These are phyloP conservation scores for Cerastoderma edule DNA, from an alignment of 2,888 invertebrate genomes.

Conservation along the genomic window DNA sequence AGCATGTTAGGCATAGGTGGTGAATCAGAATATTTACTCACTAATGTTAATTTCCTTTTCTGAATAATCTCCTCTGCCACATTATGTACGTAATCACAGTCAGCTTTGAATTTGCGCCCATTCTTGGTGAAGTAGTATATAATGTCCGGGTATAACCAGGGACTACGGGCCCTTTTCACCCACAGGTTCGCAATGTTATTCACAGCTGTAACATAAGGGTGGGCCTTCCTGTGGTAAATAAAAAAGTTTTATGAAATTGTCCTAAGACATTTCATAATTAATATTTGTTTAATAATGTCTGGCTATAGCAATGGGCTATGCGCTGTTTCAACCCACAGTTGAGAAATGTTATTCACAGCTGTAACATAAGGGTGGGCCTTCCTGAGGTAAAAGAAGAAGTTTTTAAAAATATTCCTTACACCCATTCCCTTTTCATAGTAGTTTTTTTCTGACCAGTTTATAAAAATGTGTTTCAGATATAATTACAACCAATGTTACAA, in stretches of 20 bases:
- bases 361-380: slow-evolving; percentile 50
- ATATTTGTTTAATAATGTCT: too few relatives aligned
- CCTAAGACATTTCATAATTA: too few relatives aligned
- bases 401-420: too few relatives aligned
- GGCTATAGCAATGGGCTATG: slow-evolving; percentile 19
- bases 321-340: slow-evolving; percentile 43
- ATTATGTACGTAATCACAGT: slow-evolving; percentile 40
- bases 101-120: slow-evolving; percentile 26
- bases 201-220: slow-evolving; percentile 54
- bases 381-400: too few relatives aligned
- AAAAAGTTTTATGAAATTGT: too few relatives aligned
- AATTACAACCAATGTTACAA: too few relatives aligned
- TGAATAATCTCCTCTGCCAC: slow-evolving; percentile 32
- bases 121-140: slow-evolving; percentile 27
- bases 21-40: slow-evolving; percentile 5
- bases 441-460: too few relatives aligned
- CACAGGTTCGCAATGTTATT: slow-evolving; percentile 45
- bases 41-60: slow-evolving; percentile 25
- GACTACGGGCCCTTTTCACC: slow-evolving; percentile 34
- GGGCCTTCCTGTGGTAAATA: too few relatives aligned
- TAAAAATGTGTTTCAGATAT: too few relatives aligned
- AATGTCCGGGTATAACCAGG: slow-evolving; percentile 29
- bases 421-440: too few relatives aligned
- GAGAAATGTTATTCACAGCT: slow-evolving; percentile 50
- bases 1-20: not conserved